These are phyloP conservation scores for Emydoidea blandingii DNA, from an alignment of 2,797 vertebrate genomes.

Conservation along the genomic window DNA sequence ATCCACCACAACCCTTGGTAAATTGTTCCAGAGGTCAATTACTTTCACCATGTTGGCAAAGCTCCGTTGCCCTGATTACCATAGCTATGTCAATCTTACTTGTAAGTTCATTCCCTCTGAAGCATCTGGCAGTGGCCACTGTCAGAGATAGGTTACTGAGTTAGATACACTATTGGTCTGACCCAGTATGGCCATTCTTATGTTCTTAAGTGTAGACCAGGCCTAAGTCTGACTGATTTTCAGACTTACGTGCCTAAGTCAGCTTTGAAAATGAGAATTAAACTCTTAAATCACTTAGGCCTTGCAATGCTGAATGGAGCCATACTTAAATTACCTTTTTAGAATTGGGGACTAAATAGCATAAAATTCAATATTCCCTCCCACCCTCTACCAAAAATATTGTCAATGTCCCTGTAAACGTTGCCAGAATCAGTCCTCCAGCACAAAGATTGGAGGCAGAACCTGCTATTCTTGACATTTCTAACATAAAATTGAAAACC, in stretches of 20 bases:
- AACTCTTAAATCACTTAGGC: background rate
- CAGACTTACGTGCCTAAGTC: background rate
- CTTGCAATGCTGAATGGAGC: background rate
- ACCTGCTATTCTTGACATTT: background rate
- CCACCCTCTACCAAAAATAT: background rate
- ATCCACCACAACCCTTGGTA: background rate
- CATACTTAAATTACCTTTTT: background rate
- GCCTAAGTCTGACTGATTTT: background rate
- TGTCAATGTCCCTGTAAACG: background rate
- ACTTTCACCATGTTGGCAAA: background rate
- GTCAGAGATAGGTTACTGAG: background rate
- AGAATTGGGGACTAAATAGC: background rate
- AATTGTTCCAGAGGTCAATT: background rate
- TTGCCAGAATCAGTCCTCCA: background rate
- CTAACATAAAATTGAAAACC: background rate
- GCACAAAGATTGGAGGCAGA: background rate
- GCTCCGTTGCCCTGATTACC: background rate
- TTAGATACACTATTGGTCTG: background rate
- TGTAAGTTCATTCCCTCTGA: background rate
- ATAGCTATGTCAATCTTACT: background rate
- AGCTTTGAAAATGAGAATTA: background rate
- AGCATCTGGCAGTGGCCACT: background rate
- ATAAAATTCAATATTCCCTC: background rate
- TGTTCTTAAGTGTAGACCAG: background rate
- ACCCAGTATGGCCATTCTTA: background rate